Evolutionary conservation across 2,113 vertebrate genomes (phyloP), one percentile per base, ranked within the genome.

Genomic region (Hippocampus comes): DNA sequence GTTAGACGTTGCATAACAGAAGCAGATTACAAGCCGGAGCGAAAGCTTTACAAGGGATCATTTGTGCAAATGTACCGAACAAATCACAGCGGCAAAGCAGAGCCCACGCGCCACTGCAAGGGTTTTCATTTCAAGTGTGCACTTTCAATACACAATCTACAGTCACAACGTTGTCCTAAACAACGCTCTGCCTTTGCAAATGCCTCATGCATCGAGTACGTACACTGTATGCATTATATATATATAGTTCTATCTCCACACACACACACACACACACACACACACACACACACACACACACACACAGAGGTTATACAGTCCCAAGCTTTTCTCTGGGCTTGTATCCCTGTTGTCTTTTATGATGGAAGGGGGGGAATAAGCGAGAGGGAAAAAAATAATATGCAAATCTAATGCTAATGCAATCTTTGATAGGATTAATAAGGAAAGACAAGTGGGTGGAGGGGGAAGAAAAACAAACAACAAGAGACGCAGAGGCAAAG

Each of bases 351-450:
- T 34, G 59, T 34, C 27, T 61, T 61, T 61, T 17, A 20, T 20
- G 27, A 34, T 9, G 15, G 27, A 9, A 11, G 18, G 20, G 3
- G 9, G 4, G 9, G 27, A 7, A 61, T 61, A 61, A 61, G 59
- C 2, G 27, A 34, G 59, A 34, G 27, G 30, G 4, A 23, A 25
- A 27, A 59, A 25, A 59, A 25, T 6, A 38, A 38, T 1, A 61
- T 61, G 59, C 59, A 34, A 61, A 61, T 61, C 14, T 34, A 34
- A 61, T 61, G 59, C 59, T 61, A 61, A 61, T 61, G 27, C 30
- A 61, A 61, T 61, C 59, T 61, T 61, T 61, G 59, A 61, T 61
- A 61, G 27, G 59, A 34, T 61, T 34, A 61, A 61, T 61, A 61
- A 61, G 59, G 27, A 61, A 30, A 59, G 56, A 59, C 56, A 30